Evolutionary conservation across 2,113 vertebrate genomes (phyloP).

Genomic region (Ictidomys tridecemlineatus): DNA sequence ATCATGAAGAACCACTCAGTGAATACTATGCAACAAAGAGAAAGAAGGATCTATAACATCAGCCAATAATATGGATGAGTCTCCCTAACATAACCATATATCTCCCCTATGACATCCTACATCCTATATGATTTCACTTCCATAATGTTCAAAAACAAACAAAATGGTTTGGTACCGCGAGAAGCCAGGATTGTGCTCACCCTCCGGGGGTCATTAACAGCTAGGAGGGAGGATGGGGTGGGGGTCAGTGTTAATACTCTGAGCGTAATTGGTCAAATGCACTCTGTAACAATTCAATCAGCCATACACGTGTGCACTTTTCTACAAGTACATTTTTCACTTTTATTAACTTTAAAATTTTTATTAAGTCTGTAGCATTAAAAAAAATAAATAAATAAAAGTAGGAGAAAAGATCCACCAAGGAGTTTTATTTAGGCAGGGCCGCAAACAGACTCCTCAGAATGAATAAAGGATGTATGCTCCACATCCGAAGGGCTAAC

Average conservation of each 20-base stretch:
- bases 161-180: not conserved
- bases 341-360: conserved; percentile 14
- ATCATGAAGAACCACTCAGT: not conserved
- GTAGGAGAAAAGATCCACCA: not conserved
- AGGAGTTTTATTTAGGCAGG: not conserved
- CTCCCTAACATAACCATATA: not conserved
- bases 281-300: not conserved
- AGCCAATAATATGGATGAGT: rapidly evolving
- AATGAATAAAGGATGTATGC: not conserved
- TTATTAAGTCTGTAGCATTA: not conserved
- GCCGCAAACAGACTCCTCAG: not conserved
- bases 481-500: not conserved
- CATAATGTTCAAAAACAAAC: not conserved
- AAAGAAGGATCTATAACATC: not conserved
- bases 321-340: not conserved
- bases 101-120: not conserved
- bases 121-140: not conserved
- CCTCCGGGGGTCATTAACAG: too few species aligned
- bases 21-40: not conserved
- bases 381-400: not conserved
- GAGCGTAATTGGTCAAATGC: not conserved
- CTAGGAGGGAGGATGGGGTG: not conserved
- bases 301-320: not conserved
- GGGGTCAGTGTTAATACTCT: rapidly evolving
- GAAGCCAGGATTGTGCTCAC: not conserved